These are phyloP conservation scores for Zootoca vivipara DNA, from an alignment of 2,113 vertebrate genomes.

Conservation along the genomic window DNA sequence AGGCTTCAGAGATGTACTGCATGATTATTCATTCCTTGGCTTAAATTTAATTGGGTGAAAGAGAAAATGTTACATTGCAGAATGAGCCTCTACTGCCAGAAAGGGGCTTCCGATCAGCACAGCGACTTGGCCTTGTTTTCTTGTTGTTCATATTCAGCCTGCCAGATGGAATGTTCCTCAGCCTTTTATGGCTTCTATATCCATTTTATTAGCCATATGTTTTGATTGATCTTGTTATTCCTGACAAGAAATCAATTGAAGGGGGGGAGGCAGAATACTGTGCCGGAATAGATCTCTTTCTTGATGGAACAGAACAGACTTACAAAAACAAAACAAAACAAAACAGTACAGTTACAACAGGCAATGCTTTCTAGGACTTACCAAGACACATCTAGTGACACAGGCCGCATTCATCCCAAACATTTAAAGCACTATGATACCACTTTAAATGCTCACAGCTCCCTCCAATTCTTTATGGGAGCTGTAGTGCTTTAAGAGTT, in stretches of 20 bases:
- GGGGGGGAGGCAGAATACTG: conserved; percentile 56
- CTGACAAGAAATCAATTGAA: conserved; percentile 72
- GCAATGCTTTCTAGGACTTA: neutral
- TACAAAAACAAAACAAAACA: conserved; percentile 18
- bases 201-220: conserved; percentile 76
- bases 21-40: neutral
- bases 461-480: too few species aligned
- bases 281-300: conserved; percentile 49
- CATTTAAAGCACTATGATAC: too few species aligned
- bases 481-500: too few species aligned
- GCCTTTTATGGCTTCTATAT: conserved; percentile 74
- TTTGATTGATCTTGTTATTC: conserved; percentile 78
- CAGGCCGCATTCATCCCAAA: too few species aligned
- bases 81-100: conserved; percentile 54
- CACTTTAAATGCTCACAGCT: too few species aligned
- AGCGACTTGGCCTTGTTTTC: conserved; percentile 47
- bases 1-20: neutral
- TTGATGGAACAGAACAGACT: conserved; percentile 52
- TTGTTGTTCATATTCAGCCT: conserved; percentile 46
- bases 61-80: conserved; percentile 4
- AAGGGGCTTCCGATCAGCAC: conserved; percentile 41
- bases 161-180: conserved; percentile 52
- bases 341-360: neutral
- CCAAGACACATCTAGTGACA: neutral
- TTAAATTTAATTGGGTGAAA: neutral